These are phyloP conservation scores for Diadegma fenestrale DNA, from an alignment of 2,888 invertebrate species.

Conservation along the genomic window DNA sequence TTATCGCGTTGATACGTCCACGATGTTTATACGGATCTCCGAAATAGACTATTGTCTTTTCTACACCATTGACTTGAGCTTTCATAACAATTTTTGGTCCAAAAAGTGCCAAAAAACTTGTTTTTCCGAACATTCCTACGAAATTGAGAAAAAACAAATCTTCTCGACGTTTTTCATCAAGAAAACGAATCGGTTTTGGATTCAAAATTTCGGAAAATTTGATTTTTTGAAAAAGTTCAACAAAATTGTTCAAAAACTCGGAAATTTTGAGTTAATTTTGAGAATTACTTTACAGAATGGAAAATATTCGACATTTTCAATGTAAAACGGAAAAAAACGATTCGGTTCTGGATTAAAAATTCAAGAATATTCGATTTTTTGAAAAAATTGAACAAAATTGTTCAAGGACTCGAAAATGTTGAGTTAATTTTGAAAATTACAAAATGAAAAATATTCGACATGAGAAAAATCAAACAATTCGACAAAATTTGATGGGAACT, in stretches of 20 bases:
- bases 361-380: too few species aligned
- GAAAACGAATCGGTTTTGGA: too few species aligned
- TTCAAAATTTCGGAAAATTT: background rate
- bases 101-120: too few species aligned
- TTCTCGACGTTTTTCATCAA: too few species aligned
- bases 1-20: constrained; percentile 41
- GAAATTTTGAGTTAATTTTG: too few species aligned
- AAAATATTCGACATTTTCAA: too few species aligned
- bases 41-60: constrained; percentile 16
- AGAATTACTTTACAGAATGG: too few species aligned
- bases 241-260: background rate
- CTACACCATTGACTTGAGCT: background rate
- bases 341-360: too few species aligned
- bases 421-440: background rate
- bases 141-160: too few species aligned
- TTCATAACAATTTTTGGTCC: background rate
- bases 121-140: too few species aligned
- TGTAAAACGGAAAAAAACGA: too few species aligned
- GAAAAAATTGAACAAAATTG: background rate
- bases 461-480: background rate
- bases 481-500: background rate
- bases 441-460: background rate
- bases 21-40: constrained; percentile 27
- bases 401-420: background rate
- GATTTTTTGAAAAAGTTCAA: background rate